Percentiles rank a stretch among this genome's conserved stretches.
These are phyloP conservation scores for Enteromius paludinosus DNA, from an alignment of 2,797 vertebrate species.

Conservation along the genomic window DNA sequence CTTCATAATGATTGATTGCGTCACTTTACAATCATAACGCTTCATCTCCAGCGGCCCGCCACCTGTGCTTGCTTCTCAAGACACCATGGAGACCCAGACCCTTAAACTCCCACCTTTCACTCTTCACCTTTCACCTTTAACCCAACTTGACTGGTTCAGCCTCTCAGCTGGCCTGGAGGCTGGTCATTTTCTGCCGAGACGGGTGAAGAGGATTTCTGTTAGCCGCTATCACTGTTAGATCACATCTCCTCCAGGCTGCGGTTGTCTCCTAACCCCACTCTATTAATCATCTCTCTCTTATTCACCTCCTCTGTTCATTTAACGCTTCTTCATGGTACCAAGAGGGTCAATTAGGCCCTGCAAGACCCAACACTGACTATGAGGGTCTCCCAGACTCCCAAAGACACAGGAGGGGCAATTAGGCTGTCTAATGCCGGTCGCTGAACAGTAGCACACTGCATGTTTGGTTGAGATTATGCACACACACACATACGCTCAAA, in stretches of 20 bases:
- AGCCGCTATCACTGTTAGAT: constrained; percentile 62
- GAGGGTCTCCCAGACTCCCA: constrained; percentile 68
- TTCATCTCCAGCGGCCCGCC: neutral
- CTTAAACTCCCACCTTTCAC: constrained; percentile 66
- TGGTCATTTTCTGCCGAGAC: constrained; percentile 55
- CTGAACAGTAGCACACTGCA: constrained; percentile 69
- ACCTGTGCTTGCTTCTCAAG: constrained; percentile 3
- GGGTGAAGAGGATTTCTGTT: constrained; percentile 58
- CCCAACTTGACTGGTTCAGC: constrained; percentile 51
- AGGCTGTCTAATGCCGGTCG: constrained; percentile 88
- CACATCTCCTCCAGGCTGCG: constrained; percentile 78
- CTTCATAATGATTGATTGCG: neutral
- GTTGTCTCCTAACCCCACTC: constrained; percentile 85
- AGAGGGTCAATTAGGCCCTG: constrained; percentile 97
- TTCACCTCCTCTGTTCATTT: constrained; percentile 96
- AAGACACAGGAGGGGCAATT: constrained; percentile 92
- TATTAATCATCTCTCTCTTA: constrained; percentile 99
- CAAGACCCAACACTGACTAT: constrained; percentile 70
- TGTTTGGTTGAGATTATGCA: constrained; percentile 37
- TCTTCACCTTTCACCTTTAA: constrained; percentile 56
- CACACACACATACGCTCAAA: constrained; percentile 44
- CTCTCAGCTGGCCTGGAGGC: constrained; percentile 6
- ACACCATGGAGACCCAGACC: neutral
- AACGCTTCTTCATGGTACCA: constrained; percentile 95
- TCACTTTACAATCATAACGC: neutral